Evolutionary conservation across 2,888 invertebrate species (phyloP), one percentile per base, ranked within the genome.

Genomic region (Anodontia alba): DNA sequence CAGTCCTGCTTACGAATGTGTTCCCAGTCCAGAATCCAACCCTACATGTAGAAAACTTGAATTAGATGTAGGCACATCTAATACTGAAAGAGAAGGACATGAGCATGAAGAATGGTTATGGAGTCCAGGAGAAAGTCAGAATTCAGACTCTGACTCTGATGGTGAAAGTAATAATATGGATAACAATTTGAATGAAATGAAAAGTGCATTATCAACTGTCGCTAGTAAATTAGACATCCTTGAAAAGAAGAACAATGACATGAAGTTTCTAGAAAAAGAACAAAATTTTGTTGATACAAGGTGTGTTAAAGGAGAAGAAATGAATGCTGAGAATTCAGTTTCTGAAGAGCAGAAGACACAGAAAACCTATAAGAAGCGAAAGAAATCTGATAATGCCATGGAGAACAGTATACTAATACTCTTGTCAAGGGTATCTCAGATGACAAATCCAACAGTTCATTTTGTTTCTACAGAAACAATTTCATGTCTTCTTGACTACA

Each of bases 341-440:
- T 38, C 38, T 54, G 54, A 54, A 26, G 26, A 54, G 23, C 26
- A 54, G 17, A 62, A 33, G 17, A 17, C 33, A 7, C 33, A 62
- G 20, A 62, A 62, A 62, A 5, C 31, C 1, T 12, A 1, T 12
- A n/a, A 38, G 51, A 66, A 62, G 31, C 73, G 74, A 70, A 79
- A 77, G 49, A 75, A 76, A 29, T 62, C 36, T 29, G 76, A 72
- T 17, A 49, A 46, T 51, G 71, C 38, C 20, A 75, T 76, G 38
- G 92, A 91, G 70, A 80, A 83, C 29, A 91, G 91, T 69, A 90
- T 93, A 51, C 76, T 92, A 31, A 90, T 90, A 31, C 79, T 93
- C 43, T 70, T 94, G 20, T 92, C 91, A 0, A 77, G 91, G 54
- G 81, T 93, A 12, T 93, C 94, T 7, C 90, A 91, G 29, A 91